These are phyloP conservation scores for Cisticola juncidis DNA, from an alignment of 2,113 vertebrate genomes.

Conservation along the genomic window DNA sequence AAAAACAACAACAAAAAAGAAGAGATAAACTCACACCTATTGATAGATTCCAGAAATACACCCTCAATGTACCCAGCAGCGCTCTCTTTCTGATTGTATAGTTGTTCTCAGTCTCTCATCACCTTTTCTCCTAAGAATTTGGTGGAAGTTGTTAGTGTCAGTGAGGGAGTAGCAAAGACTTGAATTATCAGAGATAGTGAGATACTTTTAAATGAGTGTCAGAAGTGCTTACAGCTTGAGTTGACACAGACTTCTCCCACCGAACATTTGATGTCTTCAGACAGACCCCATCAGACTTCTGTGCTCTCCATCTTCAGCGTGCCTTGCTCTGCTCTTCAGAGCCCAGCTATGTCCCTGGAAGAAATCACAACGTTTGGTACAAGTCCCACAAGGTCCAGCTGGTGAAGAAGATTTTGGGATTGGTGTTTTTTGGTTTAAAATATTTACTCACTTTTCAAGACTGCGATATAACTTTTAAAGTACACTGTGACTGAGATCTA, in stretches of 20 bases:
- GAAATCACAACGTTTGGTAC: conserved; percentile 61
- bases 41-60: conserved; percentile 27
- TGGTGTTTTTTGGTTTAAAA: conserved; percentile 23
- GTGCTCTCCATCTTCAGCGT: not conserved
- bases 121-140: not conserved
- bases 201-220: not conserved
- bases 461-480: conserved; percentile 46
- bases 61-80: not conserved
- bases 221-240: conserved; percentile 15
- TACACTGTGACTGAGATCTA: conserved; percentile 76
- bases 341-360: conserved; percentile 20
- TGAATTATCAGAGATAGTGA: conserved; percentile 5
- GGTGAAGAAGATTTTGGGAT: conserved; percentile 30
- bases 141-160: not conserved
- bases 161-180: not conserved
- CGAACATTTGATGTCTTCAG: not conserved
- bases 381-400: conserved; percentile 37
- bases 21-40: not conserved
- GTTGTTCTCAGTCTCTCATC: not conserved
- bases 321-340: conserved; percentile 47
- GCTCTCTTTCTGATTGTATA: conserved; percentile 35
- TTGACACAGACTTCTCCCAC: not conserved
- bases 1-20: not conserved
- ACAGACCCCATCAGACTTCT: rapidly evolving
- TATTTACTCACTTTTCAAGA: conserved; percentile 61